Evolutionary conservation across 2,113 vertebrate genomes (phyloP).

Genomic region (Girardinichthys multiradiatus): DNA sequence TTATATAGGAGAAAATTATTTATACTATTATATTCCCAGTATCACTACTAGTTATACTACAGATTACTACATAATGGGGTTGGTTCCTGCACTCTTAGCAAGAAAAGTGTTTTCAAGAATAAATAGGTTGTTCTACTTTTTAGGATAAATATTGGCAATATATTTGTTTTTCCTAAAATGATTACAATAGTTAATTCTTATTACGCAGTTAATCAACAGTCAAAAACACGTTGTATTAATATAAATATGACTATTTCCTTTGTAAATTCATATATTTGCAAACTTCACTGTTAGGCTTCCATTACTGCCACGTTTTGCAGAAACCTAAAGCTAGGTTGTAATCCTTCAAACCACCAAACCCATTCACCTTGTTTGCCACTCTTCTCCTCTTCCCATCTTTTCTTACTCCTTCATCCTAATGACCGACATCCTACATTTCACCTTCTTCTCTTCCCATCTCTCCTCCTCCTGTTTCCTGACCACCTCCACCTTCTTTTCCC

Average conservation of each 20-base stretch:
- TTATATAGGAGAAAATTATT: no score
- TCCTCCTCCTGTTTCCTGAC: conserved; percentile 14
- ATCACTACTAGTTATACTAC: no score
- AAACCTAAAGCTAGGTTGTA: background rate
- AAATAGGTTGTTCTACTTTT: no score
- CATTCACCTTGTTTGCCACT: background rate
- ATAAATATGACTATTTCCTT: background rate
- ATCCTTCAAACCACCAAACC: background rate
- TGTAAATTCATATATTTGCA: background rate
- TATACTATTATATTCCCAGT: no score
- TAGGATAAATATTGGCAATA: no score
- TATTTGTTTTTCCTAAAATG: background rate
- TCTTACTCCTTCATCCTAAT: conserved; percentile 22
- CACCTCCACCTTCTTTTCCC: conserved; percentile 35
- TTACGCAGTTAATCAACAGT: background rate
- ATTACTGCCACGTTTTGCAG: background rate
- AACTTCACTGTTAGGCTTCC: background rate
- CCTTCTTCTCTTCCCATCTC: background rate
- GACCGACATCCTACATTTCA: conserved; percentile 6
- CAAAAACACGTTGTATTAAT: background rate
- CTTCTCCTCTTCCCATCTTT: background rate
- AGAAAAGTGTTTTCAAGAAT: no score
- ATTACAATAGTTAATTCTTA: background rate
- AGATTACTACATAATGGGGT: no score
- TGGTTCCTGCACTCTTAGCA: no score